Conservation (phyloP, 1,140 invertebrate genomes). For the Trachymyrmex septentrionalis region DNA sequence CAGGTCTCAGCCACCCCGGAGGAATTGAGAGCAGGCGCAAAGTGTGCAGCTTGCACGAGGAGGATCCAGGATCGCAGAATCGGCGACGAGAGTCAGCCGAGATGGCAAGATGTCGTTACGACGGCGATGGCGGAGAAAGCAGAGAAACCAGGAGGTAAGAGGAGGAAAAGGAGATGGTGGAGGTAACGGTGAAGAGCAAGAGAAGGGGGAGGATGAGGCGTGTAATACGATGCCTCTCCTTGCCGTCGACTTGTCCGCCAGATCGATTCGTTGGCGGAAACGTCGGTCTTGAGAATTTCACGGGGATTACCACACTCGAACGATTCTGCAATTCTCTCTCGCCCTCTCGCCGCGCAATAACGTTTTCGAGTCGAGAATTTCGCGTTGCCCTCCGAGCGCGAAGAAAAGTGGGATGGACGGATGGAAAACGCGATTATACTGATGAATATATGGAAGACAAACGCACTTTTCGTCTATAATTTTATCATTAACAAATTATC, state of each 20-base stretch:
- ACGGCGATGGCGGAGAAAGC: slow-evolving; percentile 53
- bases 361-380: slow-evolving; percentile 20
- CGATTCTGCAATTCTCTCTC: slow-evolving; percentile 30
- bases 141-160: slow-evolving; percentile 55
- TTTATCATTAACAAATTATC: slow-evolving; percentile 16
- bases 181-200: slow-evolving; percentile 28
- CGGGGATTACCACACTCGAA: slow-evolving; percentile 50
- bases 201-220: slow-evolving; percentile 41
- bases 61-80: slow-evolving; percentile 47
- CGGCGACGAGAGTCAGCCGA: slow-evolving; percentile 54
- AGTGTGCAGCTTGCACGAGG: slow-evolving; percentile 44
- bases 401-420: slow-evolving; percentile 21
- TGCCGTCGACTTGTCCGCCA: slow-evolving; percentile 62
- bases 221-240: slow-evolving; percentile 59
- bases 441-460: neutral
- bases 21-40: slow-evolving; percentile 61
- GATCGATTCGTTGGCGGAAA: slow-evolving; percentile 64
- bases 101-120: slow-evolving; percentile 48
- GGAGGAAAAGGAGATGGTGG: slow-evolving; percentile 33
- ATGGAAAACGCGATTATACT: neutral
- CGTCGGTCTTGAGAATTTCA: slow-evolving; percentile 57
- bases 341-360: slow-evolving; percentile 10
- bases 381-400: slow-evolving; percentile 6
- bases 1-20: slow-evolving; percentile 27
- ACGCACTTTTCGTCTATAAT: neutral